Evolutionary conservation across 2,113 vertebrate species (phyloP).

Genomic region (Crotalus helleri): DNA sequence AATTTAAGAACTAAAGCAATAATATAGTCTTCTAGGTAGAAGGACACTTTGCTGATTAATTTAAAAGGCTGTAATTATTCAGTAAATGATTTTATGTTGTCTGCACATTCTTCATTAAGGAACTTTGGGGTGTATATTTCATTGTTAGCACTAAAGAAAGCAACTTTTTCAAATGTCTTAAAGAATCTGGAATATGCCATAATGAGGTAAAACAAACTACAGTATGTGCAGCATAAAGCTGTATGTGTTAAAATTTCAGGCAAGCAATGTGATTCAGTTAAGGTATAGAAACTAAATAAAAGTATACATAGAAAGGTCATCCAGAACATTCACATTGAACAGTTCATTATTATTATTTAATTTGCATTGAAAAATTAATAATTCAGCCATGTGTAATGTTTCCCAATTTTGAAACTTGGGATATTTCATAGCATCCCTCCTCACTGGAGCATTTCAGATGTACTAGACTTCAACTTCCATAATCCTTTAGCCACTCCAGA

Average conservation of each 20-base stretch:
- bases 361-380: not conserved
- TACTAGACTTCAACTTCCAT: not conserved
- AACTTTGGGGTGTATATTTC: not conserved
- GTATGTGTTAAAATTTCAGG: not conserved
- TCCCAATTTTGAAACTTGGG: not conserved
- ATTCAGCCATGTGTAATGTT: not conserved
- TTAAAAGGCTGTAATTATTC: not conserved
- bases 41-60: not conserved
- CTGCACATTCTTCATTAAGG: not conserved
- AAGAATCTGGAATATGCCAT: not conserved
- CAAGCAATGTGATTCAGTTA: not conserved
- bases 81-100: not conserved
- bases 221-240: not conserved
- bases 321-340: not conserved
- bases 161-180: not conserved
- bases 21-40: rapidly evolving
- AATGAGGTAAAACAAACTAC: not conserved
- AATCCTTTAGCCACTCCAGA: not conserved
- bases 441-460: not conserved
- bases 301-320: not conserved
- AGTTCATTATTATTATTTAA: not conserved
- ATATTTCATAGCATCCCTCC: not conserved
- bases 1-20: not conserved
- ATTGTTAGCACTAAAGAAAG: not conserved
- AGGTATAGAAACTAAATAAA: not conserved